These are phyloP conservation scores for Nycticorax nycticorax DNA, from an alignment of 2,113 vertebrate species.

Conservation along the genomic window DNA sequence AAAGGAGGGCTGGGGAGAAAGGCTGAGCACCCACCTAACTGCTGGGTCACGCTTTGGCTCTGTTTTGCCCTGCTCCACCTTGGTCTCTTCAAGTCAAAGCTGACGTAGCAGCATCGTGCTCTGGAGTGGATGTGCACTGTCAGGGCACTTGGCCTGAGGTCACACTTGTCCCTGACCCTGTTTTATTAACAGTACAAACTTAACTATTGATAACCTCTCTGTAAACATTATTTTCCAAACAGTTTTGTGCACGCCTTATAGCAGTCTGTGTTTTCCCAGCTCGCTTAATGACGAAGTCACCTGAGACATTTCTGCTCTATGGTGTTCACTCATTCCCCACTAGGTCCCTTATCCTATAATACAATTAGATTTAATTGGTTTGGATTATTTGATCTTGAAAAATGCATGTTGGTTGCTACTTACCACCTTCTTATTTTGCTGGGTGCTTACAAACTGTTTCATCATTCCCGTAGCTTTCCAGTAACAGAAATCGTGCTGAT, in stretches of 20 bases:
- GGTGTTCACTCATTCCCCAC: background rate
- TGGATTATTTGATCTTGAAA: background rate
- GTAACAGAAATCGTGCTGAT: background rate
- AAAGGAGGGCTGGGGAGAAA: background rate
- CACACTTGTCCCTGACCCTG: background rate
- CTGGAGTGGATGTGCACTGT: accelerated
- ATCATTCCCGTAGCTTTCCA: background rate
- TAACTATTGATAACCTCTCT: background rate
- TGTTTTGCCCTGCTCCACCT: background rate
- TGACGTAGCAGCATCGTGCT: background rate
- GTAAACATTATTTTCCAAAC: background rate
- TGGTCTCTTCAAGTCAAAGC: background rate
- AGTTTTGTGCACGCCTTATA: background rate
- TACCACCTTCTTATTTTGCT: background rate
- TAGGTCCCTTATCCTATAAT: background rate
- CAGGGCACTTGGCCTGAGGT: background rate
- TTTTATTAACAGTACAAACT: background rate
- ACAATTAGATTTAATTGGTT: background rate
- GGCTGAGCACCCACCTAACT: background rate
- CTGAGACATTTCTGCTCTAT: background rate
- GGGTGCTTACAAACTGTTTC: background rate
- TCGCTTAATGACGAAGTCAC: background rate
- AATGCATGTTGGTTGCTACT: background rate
- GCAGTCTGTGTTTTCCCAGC: background rate
- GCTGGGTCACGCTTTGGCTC: background rate